A percentile compares a stretch with the other conserved stretches of the same genome.
phyloP scores from a whole-genome alignment of 53 echinoderm and acorn worm genomes.

The Echinarachnius parma region DNA sequence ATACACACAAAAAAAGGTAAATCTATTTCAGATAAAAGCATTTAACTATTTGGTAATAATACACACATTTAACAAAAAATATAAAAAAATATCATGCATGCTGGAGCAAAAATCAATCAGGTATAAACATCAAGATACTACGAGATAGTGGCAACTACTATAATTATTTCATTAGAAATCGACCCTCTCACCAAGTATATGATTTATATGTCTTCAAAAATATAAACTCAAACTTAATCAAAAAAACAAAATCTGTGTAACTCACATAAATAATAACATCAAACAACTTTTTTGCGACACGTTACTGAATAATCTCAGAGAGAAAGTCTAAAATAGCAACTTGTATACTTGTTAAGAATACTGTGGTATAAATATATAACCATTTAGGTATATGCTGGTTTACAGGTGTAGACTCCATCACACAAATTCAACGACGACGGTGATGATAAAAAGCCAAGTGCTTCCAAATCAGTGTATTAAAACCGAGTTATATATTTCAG shows the following conservation, averaged over 20 bases:
- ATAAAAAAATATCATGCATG: conserved; percentile 18
- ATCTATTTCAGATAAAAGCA: conserved; percentile 46
- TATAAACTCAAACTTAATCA: conserved; percentile 3
- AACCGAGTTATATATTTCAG: conserved; percentile 40
- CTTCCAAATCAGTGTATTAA: conserved; percentile 1
- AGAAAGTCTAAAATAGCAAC: conserved; percentile 3
- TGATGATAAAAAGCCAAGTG: not conserved
- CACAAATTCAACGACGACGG: too few relatives aligned
- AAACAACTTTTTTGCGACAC: conserved; percentile 9
- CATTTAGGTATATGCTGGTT: conserved; percentile 25
- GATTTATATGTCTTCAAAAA: not conserved
- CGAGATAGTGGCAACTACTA: not conserved
- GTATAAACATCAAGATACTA: not conserved
- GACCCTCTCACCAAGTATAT: conserved; percentile 8
- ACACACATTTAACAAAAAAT: conserved; percentile 14
- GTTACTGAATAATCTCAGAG: not conserved
- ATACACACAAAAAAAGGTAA: conserved; percentile 41
- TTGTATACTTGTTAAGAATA: conserved; percentile 24
- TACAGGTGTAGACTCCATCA: too few relatives aligned
- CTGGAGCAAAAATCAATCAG: not conserved
- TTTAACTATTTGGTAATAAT: conserved; percentile 4
- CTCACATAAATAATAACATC: conserved; percentile 40
- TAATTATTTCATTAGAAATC: not conserved
- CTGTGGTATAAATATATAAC: conserved; percentile 48
- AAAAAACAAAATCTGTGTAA: conserved; percentile 19